Percentiles rank a stretch among this genome's conserved stretches.
These are phyloP conservation scores for Agrochola litura DNA, from an alignment of 2,888 invertebrate species.

Conservation along the genomic window DNA sequence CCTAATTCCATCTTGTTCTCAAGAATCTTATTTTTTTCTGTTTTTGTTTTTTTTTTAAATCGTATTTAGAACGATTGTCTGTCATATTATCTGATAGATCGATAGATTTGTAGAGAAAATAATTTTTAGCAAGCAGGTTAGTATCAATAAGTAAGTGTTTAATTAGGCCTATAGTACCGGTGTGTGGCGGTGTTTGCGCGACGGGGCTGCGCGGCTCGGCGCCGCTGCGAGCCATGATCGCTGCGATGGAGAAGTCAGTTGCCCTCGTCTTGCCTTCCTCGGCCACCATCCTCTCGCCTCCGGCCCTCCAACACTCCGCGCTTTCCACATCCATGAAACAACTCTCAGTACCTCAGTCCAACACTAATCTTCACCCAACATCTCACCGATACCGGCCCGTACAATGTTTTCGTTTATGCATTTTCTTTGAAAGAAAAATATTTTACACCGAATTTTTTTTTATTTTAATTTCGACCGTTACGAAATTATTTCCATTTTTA, in stretches of 20 bases:
- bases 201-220: constrained; percentile 86
- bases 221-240: constrained; percentile 95
- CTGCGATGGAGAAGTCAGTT: constrained; percentile 98
- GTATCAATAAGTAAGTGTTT: constrained; percentile 31
- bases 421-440: constrained; percentile 55
- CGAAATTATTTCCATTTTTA: constrained; percentile 54
- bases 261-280: constrained; percentile 91
- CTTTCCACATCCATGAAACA: constrained; percentile 89
- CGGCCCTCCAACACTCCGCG: constrained; percentile 84
- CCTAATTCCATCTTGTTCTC: too few relatives aligned
- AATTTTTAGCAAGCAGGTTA: background rate
- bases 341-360: constrained; percentile 76
- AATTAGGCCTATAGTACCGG: constrained; percentile 85
- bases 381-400: constrained; percentile 82
- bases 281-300: constrained; percentile 87
- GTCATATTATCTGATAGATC: background rate
- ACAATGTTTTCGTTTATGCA: constrained; percentile 76
- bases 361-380: constrained; percentile 73
- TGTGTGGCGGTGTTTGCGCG: constrained; percentile 85
- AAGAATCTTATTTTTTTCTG: background rate
- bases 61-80: background rate
- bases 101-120: background rate
- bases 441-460: constrained; percentile 40
- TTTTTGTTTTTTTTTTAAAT: background rate
- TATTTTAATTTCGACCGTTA: constrained; percentile 40